These are phyloP conservation scores for Sebastes schlegelii DNA, from an alignment of 2,113 vertebrate species.

Conservation along the genomic window DNA sequence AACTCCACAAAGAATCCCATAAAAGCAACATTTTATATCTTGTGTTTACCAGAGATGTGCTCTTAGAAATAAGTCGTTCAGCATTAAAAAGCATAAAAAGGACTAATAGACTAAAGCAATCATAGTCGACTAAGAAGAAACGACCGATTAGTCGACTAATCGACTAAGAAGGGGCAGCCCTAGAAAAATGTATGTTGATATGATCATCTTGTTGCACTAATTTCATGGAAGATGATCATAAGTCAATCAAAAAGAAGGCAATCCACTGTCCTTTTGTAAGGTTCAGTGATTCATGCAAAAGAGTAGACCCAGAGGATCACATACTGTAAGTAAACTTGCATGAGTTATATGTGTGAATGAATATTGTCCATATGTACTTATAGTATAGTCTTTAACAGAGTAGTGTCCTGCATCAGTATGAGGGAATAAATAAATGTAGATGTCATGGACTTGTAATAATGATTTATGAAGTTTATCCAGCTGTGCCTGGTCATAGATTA, in stretches of 20 bases:
- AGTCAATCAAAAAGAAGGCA: not conserved
- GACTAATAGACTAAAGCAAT: no score
- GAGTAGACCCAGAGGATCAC: not conserved
- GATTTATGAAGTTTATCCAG: constrained; percentile 40
- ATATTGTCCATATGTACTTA: not conserved
- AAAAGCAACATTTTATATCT: no score
- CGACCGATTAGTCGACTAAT: no score
- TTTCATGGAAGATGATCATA: not conserved
- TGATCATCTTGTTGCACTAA: not conserved
- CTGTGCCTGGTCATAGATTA: constrained; percentile 38
- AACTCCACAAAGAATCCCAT: no score
- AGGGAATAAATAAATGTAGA: constrained; percentile 9
- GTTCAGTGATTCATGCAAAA: not conserved
- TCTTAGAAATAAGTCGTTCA: no score
- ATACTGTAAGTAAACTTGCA: not conserved
- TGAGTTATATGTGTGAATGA: not conserved
- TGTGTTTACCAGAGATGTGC: no score
- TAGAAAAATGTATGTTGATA: not conserved
- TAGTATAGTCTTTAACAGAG: not conserved
- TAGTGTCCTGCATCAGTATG: not conserved
- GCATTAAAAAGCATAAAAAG: no score
- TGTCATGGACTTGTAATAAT: not conserved
- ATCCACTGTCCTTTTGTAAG: not conserved
- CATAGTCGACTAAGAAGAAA: no score
- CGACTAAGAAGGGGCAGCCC: no score